Percentiles rank a stretch among this genome's conserved stretches.
phyloP scores from a whole-genome alignment of 2,797 vertebrate species.

The Danio kyathit region DNA sequence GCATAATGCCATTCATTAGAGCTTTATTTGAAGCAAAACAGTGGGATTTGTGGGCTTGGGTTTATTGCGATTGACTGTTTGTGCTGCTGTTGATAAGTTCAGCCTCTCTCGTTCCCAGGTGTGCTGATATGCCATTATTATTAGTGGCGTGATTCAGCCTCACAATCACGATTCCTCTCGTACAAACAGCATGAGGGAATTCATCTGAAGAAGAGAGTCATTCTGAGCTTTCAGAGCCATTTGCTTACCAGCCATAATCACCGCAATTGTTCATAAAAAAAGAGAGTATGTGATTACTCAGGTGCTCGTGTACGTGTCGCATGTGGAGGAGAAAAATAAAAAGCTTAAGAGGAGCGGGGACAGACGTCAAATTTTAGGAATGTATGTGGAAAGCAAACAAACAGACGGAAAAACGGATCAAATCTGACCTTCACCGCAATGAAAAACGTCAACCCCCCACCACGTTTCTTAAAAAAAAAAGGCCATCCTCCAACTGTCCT shows the following conservation, averaged over 20 bases:
- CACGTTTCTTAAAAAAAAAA: neutral
- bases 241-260: slow-evolving; percentile 52
- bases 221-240: slow-evolving; percentile 44
- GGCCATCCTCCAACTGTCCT: slow-evolving; percentile 34
- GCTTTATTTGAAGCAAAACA: slow-evolving; percentile 7
- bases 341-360: neutral
- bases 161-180: slow-evolving; percentile 45
- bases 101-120: slow-evolving; percentile 44
- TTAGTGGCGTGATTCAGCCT: slow-evolving; percentile 41
- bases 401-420: slow-evolving; percentile 18
- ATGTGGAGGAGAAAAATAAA: slow-evolving; percentile 22
- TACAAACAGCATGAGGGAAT: slow-evolving; percentile 40
- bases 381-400: slow-evolving; percentile 33
- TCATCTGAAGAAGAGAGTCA: slow-evolving; percentile 36
- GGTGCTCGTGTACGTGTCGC: slow-evolving; percentile 22
- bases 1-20: neutral
- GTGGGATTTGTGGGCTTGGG: neutral
- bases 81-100: slow-evolving; percentile 30
- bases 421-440: slow-evolving; percentile 38
- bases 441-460: slow-evolving; percentile 17
- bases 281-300: slow-evolving; percentile 22
- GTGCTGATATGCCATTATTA: slow-evolving; percentile 53
- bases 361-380: neutral
- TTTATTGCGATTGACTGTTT: slow-evolving; percentile 24
- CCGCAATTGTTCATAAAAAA: slow-evolving; percentile 34